Base-by-base conservation (phyloP, 2,888 invertebrate species). In the Pasiphila rectangulata region DNA sequence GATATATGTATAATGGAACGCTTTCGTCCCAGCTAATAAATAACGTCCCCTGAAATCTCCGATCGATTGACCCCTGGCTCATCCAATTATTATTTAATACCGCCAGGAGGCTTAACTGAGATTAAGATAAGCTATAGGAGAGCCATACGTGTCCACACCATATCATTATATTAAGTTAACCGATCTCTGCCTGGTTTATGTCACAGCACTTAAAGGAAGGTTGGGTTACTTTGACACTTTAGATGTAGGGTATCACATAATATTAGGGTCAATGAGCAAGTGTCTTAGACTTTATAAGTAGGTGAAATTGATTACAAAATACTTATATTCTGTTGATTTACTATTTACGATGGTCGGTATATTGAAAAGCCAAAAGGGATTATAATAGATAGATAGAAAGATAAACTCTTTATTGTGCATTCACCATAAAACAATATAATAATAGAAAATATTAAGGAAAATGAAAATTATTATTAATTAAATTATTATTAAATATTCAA, bases 21-120 rank as follows among this genome's bases (percentile, higher is more conserved):
- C 50, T 57, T 50, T 54, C 57, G 55, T 50, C 48, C 20, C 45
- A 47, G 23, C 35, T 35, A 39, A 51, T 45, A 51, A 54, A 48
- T 40, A 37, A 48, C 42, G 44, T 46, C 50, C 51, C 46, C 57
- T 63, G 54, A 72, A 76, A 69, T 69, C 62, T 62, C 59, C 63
- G 59, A 75, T 75, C 78, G 63, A 75, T 79, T 83, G 82, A 80
- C 81, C 80, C 68, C 61, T 73, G 73, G 64, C 64, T 79, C 80
- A 85, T 83, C 83, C 85, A 83, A 84, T 84, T 84, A 84, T 79
- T 81, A 79, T 79, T 79, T 80, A 82, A 83, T 81, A 79, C 74
- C 79, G 70, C 66, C 63, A 64, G 74, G 77, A 79, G 71, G 83
- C 77, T 75, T 75, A 80, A 75, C 77, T 9, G 64, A 79, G 86